Conservation (phyloP, 2,888 invertebrate genomes). For the Adelognathus sp. region DNA sequence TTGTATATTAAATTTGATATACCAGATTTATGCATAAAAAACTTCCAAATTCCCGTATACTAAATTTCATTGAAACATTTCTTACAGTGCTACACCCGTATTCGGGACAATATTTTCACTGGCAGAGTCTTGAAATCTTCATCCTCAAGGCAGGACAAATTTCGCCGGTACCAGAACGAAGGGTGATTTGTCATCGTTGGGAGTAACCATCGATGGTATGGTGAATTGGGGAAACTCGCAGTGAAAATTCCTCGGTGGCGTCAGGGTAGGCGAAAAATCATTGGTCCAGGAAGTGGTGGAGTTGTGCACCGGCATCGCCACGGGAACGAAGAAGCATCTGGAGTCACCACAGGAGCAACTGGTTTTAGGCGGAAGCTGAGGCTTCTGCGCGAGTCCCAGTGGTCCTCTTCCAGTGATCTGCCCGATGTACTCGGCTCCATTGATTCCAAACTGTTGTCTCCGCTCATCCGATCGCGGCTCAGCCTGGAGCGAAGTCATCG, state of each 20-base stretch:
- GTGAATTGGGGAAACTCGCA: constrained; percentile 45
- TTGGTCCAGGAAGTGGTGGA: not conserved
- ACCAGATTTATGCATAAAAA: too few relatives aligned
- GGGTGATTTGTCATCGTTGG: not conserved
- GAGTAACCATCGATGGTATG: not conserved
- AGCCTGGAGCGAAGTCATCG: not conserved
- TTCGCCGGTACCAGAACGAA: constrained; percentile 10
- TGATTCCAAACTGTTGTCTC: not conserved
- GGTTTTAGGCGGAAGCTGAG: not conserved
- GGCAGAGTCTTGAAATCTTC: not conserved
- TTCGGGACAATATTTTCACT: too few relatives aligned
- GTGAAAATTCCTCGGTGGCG: constrained; percentile 35
- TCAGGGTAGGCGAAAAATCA: constrained; percentile 11
- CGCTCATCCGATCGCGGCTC: not conserved
- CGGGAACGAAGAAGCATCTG: constrained; percentile 15
- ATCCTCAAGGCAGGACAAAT: not conserved
- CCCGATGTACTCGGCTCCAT: too few relatives aligned
- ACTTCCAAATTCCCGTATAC: too few relatives aligned
- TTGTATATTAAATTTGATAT: too few relatives aligned
- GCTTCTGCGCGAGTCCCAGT: not conserved
- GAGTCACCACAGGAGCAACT: constrained; percentile 36
- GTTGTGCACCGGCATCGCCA: not conserved
- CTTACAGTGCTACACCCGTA: too few relatives aligned
- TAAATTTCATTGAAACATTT: too few relatives aligned
- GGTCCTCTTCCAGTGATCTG: not conserved